Evolutionary conservation across 2,888 invertebrate genomes (phyloP).

Genomic region (Rutpela maculata): DNA sequence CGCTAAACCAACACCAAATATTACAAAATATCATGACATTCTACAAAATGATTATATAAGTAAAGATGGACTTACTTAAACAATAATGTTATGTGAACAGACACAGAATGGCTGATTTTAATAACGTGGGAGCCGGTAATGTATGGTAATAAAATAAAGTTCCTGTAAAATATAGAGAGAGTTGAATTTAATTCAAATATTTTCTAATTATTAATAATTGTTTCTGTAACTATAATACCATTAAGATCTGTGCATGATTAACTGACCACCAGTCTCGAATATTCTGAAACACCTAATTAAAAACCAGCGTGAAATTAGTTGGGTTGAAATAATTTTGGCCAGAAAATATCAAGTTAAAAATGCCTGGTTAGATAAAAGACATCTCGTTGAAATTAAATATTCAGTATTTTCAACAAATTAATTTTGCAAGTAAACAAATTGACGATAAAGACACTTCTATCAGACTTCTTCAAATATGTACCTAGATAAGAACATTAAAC

Average conservation of each 20-base stretch:
- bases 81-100: constrained; percentile 44
- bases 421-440: not conserved
- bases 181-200: constrained; percentile 27
- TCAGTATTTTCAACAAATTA: not conserved
- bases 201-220: constrained; percentile 24
- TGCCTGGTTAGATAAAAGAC: not conserved
- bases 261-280: not conserved
- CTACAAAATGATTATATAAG: constrained; percentile 20
- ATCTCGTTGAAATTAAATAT: not conserved
- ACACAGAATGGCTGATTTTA: constrained; percentile 41
- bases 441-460: too few species aligned
- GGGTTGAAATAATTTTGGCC: not conserved
- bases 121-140: constrained; percentile 50
- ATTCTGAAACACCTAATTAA: not conserved
- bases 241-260: not conserved
- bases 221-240: not conserved
- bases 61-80: constrained; percentile 18
- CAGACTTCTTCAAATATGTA: too few species aligned
- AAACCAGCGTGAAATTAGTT: not conserved
- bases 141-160: constrained; percentile 43
- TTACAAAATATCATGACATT: constrained; percentile 12
- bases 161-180: constrained; percentile 40
- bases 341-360: not conserved
- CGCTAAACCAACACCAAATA: constrained; percentile 7
- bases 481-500: too few species aligned